Conservation (phyloP, 2,888 invertebrate species). For the Orthosia incerta region DNA sequence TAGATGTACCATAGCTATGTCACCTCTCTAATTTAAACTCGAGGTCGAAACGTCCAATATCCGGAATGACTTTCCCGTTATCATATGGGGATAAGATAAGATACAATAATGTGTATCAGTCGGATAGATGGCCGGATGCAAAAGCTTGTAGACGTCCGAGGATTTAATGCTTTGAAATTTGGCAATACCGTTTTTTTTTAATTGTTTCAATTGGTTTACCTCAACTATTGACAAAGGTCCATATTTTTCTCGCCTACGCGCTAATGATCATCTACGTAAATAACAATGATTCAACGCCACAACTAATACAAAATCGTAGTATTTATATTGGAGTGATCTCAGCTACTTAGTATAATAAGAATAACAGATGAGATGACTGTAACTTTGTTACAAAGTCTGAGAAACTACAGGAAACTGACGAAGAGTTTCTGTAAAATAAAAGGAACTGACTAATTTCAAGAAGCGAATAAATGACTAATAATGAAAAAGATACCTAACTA, state of each 20-base stretch:
- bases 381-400: neutral
- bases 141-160: neutral
- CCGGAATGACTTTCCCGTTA: conserved; percentile 1
- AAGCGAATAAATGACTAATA: conserved; percentile 6
- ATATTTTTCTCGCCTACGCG: conserved; percentile 49
- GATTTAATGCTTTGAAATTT: neutral
- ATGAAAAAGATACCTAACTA: neutral
- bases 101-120: conserved; percentile 3
- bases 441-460: conserved; percentile 6
- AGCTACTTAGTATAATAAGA: conserved; percentile 36
- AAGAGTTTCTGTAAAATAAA: conserved; percentile 15
- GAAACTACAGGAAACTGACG: conserved; percentile 17
- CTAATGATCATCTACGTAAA: conserved; percentile 60
- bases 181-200: neutral
- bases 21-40: conserved; percentile 12
- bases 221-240: conserved; percentile 33
- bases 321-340: conserved; percentile 57
- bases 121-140: conserved; percentile 11
- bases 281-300: conserved; percentile 62
- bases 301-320: conserved; percentile 43
- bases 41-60: conserved; percentile 30
- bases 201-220: conserved; percentile 13
- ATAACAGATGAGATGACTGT: conserved; percentile 30
- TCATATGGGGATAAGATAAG: conserved; percentile 18
- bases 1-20: conserved; percentile 2